Evolutionary conservation across 2,797 vertebrate species (phyloP), one percentile per base, ranked within the genome.

Genomic region (Aulostomus chinensis): DNA sequence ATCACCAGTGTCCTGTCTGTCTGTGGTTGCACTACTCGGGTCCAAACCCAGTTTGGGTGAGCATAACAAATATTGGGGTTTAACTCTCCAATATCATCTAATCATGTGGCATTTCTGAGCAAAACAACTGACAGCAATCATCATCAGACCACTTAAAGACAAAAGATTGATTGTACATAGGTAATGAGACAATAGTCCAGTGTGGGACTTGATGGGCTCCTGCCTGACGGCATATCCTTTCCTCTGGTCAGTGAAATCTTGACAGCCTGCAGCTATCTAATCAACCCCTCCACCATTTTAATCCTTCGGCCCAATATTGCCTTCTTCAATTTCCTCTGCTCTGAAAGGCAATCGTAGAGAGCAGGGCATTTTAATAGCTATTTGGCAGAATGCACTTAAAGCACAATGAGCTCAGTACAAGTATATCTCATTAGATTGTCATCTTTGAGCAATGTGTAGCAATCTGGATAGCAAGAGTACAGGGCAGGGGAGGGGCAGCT

Each of bases 311-410:
- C 66, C 68, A 78, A 79, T 73, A 81, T 58, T 39, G 75, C 71
- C 74, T 67, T 49, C 75, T 80, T 53, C 76, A 74, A 79, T 80
- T 84, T 80, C 79, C 69, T 57, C 53, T 51, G 43, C 59, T 55
- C 63, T 58, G 68, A 71, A 67, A 79, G 39, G 68, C 81, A 85
- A 84, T 85, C 74, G 65, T 56, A 53, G 40, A 70, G 47, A 53
- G 49, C 51, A 71, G 63, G 53, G 67, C 67, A 77, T 80, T 79
- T 77, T 80, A 84, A 86, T 79, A 75, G 76, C 56, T 74, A 34
- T 86, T 83, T 72, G 59, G 69, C 46, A 58, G 65, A 80, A 86
- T 57, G 66, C 69, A 78, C 84, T 84, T 58, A 78, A 81, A 74
- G 68, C 61, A 67, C 53, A 26, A 37, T 20, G 52, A 68, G 63